Evolutionary conservation across 2,888 invertebrate species (phyloP).

Genomic region (Andrena marginata): DNA sequence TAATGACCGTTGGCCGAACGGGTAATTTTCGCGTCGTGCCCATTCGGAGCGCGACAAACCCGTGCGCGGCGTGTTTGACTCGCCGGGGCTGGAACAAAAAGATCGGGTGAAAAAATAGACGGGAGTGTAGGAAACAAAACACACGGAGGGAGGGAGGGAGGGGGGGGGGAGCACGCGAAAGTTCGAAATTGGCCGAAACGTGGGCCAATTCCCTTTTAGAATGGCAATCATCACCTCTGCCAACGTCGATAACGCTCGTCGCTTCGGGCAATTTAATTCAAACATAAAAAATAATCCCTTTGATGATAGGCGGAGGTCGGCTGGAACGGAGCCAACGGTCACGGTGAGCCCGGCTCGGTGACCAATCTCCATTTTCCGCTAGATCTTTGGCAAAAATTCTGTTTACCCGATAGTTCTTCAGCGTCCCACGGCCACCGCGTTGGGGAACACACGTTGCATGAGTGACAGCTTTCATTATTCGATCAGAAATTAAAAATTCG

Average conservation of each 20-base stretch:
- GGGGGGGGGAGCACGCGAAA: constrained; percentile 26
- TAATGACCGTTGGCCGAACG: constrained; percentile 29
- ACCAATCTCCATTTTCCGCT: constrained; percentile 49
- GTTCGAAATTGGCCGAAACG: constrained; percentile 64
- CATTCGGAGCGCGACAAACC: neutral
- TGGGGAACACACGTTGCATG: constrained; percentile 6
- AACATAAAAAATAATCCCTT: constrained; percentile 74
- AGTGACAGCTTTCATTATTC: neutral
- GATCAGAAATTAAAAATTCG: no score
- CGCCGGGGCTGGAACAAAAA: neutral
- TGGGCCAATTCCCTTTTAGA: constrained; percentile 65
- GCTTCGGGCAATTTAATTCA: constrained; percentile 71
- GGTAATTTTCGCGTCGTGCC: constrained; percentile 27
- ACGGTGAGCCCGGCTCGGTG: constrained; percentile 46
- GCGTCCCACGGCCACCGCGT: no score
- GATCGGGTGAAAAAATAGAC: neutral
- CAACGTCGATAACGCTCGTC: constrained; percentile 66
- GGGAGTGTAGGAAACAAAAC: neutral
- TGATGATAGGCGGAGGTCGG: constrained; percentile 58
- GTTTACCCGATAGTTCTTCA: no score
- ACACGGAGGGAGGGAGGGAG: constrained; percentile 1
- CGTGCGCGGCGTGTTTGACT: neutral
- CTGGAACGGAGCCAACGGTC: constrained; percentile 71
- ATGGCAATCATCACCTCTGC: constrained; percentile 69
- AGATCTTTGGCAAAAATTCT: constrained; percentile 46